Evolutionary conservation across 1,140 invertebrate species (phyloP), one percentile per base, ranked within the genome.

Genomic region (Spodoptera litura): DNA sequence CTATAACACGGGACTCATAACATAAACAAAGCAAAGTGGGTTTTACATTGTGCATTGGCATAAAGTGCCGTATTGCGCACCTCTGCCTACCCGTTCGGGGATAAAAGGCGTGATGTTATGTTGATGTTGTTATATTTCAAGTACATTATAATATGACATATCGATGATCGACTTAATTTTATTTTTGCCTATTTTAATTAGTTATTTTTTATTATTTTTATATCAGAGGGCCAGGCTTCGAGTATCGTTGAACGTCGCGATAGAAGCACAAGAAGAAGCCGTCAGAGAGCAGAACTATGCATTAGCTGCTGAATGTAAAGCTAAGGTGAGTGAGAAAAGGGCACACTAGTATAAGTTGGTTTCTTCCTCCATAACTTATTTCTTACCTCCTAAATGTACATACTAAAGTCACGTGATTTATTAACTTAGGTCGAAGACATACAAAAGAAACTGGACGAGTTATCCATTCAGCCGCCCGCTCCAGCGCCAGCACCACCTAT

Each of bases 261-360:
- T 93, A 13, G 94, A 95, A 74, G 93, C 91, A 0, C 93, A 95
- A 81, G 93, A 95, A 62, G 93, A 95, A 66, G 94, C 94, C 0
- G 94, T 95, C 0, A 87, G 89, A 25, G 91, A 91, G 1, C 91
- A 93, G 77, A 94, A 95, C 75, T 95, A 95, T 76, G 86, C 87
- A 0, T 89, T 95, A 6, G 94, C 94, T 2, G 90, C 93, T 0
- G 87, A 92, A 80, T 95, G 93, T 78, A 95, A 95, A 88, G 89
- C 93, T 38, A 94, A 94, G 87, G 93, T 94, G 84, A 82, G 38
- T 44, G 38, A 6, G 9, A 10, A 10, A 44, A 44, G 38, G 38
- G 5, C 38, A 44, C 38, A 44, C 38, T 10, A 44, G 38, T 2
- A 44, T 10, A 44, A 44, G 31, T 31, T 31, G 3, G 31, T 31